Evolutionary conservation across 2,888 invertebrate species (phyloP), one percentile per base, ranked within the genome.

Genomic region (Ischnus inquisitorius): DNA sequence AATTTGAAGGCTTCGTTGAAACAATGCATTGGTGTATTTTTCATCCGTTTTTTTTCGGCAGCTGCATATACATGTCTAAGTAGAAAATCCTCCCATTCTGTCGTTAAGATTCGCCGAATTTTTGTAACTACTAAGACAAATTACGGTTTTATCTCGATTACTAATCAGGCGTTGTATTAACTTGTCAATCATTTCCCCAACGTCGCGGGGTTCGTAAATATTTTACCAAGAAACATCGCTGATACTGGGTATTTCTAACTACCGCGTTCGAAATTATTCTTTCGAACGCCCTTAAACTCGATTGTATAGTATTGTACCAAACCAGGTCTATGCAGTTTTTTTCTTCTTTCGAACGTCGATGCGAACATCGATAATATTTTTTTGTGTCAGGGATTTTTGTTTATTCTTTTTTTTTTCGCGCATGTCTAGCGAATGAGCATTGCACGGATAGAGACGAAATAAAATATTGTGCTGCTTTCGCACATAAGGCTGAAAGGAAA

Each of bases 1-100:
- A 25, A 34, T 4, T 60, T 25, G 1, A 22, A 54, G 8, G 3
- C 54, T 60, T 60, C 34, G 57, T 57, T 28, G 57, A 57, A 12
- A 34, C 25, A 34, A 28, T 60, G 14, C 25, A 60, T 14, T 19
- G 57, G 22, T 60, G 25, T 34, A 60, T 60, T 60, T 60, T 54
- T 22, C 22, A 54, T 54, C 19, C 60, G 14, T 60, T 60, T 4
- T 14, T 48, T 48, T 10, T 48, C 48, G 28, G 22, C 60, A 60
- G 8, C 54, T 19, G 54, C 54, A 54, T 54, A 60, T 60, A 60
- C 60, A 60, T 60, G 28, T n/a, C n/a, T 34, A 60, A 60, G 25
- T 60, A 34, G 22, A 60, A 60, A 60, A 60, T 5, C 28, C n/a
- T 25, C 25, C 28, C 6, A n/a, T 6, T 28, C 1, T n/a, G 14